Evolutionary conservation across 2,888 invertebrate species (phyloP).

Genomic region (Conchocele bisecta): DNA sequence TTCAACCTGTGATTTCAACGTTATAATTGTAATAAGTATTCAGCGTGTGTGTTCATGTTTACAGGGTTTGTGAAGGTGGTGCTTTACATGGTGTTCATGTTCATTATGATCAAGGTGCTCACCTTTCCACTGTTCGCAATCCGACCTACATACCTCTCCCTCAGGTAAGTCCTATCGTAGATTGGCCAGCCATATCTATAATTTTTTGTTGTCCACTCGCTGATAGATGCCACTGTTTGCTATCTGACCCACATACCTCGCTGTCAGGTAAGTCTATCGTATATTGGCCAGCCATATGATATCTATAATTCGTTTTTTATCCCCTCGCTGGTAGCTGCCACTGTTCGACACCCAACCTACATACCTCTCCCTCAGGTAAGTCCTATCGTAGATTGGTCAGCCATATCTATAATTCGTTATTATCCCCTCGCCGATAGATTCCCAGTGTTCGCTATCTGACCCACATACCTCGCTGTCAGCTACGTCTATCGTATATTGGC

Average conservation of each 20-base stretch:
- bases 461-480: constrained; percentile 99
- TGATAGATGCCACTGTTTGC: constrained; percentile 97
- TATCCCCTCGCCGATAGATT: background rate
- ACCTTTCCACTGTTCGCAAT: constrained; percentile 99
- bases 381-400: background rate
- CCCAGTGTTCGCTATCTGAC: constrained; percentile 99
- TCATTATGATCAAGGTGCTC: constrained; percentile 98
- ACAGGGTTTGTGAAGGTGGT: constrained; percentile 87
- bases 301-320: too few species aligned
- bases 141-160: constrained; percentile 99
- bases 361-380: constrained; percentile 98
- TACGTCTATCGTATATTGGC: too few species aligned
- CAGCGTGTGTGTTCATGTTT: constrained; percentile 72
- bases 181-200: background rate
- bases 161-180: constrained; percentile 86
- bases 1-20: too few species aligned
- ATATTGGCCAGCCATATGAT: too few species aligned
- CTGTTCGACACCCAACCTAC: constrained; percentile 99
- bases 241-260: constrained; percentile 99
- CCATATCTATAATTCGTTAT: background rate
- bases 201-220: background rate
- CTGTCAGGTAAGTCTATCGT: constrained; percentile 92
- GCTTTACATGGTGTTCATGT: constrained; percentile 95
- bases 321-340: too few species aligned
- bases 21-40: too few species aligned